Base-by-base conservation (phyloP, 2,113 vertebrate species). In the Meles meles region DNA sequence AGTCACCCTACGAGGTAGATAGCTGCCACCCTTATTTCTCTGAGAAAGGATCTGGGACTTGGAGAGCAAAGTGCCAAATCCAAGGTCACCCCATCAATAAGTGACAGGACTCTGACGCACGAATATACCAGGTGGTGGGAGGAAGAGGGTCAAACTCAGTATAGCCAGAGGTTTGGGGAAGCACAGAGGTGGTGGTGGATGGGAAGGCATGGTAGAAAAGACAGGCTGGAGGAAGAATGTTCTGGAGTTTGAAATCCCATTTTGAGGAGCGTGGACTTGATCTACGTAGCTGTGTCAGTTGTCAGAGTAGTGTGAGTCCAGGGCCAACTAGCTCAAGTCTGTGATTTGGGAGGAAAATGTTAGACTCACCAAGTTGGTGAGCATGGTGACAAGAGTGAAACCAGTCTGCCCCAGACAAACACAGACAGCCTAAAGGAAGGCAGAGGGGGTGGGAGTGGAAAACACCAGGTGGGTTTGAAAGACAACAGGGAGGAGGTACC, bases 291-390 rank as follows among this genome's bases (percentile, higher is more conserved):
- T 18, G 1, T n/a, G 23, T 14, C 14, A 94, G 57, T 49, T 11
- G 55, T 34, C 23, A 69, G 57, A 31, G 12, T 15, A 47, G 0
- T 82, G 34, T 39, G 29, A 85, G 31, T 21, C 20, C 12, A 57
- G 37, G 31, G 34, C 20, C 47, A 49, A 76, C 57, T 39, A 44
- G 55, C 20, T 49, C 23, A 29, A 10, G 18, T 83, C 71, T 74
- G 5, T 31, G 12, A 72, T 49, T 88, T 14, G 29, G 55, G 44
- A 96, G 65, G 55, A 61, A 63, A 49, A 31, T 12, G 3, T 42
- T 15, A 34, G 34, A 55, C 12, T 57, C 7, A 0, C 7, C 0
- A 69, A 7, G n/a, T 17, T 10, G 11, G 44, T 3, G 79, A 39
- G 27, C 18, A 34, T 6, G 29, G 37, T 23, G 29, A 83, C n/a